Conservation (phyloP, 2,113 vertebrate species). For the Paedocypris sp. region DNA sequence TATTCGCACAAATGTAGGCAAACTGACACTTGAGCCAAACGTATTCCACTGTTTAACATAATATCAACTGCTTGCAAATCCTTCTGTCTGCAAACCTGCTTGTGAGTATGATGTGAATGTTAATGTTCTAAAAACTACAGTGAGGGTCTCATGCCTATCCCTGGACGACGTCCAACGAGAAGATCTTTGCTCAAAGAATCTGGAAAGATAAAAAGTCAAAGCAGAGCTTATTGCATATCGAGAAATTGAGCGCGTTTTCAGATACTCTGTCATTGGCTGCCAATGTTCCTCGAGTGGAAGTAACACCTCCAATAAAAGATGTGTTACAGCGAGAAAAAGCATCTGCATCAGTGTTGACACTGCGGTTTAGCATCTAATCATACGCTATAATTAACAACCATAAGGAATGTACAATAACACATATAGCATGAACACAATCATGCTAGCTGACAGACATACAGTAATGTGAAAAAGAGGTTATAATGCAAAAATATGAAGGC, state of each 20-base stretch:
- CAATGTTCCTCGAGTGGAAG: neutral
- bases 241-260: neutral
- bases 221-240: neutral
- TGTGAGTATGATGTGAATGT: no score
- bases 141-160: no score
- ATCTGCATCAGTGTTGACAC: neutral
- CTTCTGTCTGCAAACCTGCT: no score
- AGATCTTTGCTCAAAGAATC: neutral
- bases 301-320: neutral
- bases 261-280: neutral
- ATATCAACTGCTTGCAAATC: no score
- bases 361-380: constrained; percentile 3
- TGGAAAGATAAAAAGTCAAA: constrained; percentile 1
- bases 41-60: no score
- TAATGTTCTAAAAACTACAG: no score
- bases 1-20: no score
- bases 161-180: no score
- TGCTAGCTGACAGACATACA: neutral
- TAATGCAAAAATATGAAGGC: no score
- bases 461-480: no score
- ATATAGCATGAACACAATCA: neutral
- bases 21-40: no score
- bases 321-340: neutral
- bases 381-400: constrained; percentile 1
- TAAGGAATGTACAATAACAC: neutral